Base-by-base conservation (phyloP, 2,113 vertebrate genomes). In the Nannobrachium achirus region DNA sequence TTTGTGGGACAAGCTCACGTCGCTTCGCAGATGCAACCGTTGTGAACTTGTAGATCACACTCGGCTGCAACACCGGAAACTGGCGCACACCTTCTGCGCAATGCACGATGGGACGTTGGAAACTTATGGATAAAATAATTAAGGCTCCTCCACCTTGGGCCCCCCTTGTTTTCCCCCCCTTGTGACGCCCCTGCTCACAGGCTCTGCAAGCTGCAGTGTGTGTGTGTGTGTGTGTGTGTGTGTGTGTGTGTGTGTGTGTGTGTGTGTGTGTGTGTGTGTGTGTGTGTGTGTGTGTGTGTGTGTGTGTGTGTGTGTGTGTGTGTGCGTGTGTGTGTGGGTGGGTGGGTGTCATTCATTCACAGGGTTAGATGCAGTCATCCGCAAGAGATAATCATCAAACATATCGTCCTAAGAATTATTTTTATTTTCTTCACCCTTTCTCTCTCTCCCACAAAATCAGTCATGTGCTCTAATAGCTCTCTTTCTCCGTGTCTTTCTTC, bases 121-220 rank as follows among this genome's bases (percentile, higher is more conserved):
- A n/a, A n/a, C n/a, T n/a, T n/a, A n/a, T n/a, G n/a, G n/a, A n/a
- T n/a, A n/a, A n/a, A n/a, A n/a, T n/a, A n/a, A n/a, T n/a, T n/a
- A n/a, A n/a, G n/a, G n/a, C n/a, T n/a, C n/a, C n/a, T n/a, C n/a
- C n/a, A n/a, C n/a, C n/a, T n/a, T n/a, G n/a, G n/a, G n/a, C n/a
- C n/a, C n/a, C n/a, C n/a, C n/a, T n/a, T n/a, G n/a, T n/a, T n/a
- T n/a, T n/a, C n/a, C n/a, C n/a, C n/a, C n/a, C n/a, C n/a, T n/a
- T n/a, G n/a, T n/a, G n/a, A n/a, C 63, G 46, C 42, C 42, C 56
- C n/a, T 19, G 40, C 73, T 55, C 61, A 48, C 42, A 63, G 42
- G 64, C 45, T 56, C 67, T 56, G 63, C 56, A 52, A 67, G 55
- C 41, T 10, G 15, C 51, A 53, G 10, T 19, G 15, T 4, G 15